phyloP scores from a whole-genome alignment of 2,113 vertebrate genomes.

The Syrmaticus mikado region DNA sequence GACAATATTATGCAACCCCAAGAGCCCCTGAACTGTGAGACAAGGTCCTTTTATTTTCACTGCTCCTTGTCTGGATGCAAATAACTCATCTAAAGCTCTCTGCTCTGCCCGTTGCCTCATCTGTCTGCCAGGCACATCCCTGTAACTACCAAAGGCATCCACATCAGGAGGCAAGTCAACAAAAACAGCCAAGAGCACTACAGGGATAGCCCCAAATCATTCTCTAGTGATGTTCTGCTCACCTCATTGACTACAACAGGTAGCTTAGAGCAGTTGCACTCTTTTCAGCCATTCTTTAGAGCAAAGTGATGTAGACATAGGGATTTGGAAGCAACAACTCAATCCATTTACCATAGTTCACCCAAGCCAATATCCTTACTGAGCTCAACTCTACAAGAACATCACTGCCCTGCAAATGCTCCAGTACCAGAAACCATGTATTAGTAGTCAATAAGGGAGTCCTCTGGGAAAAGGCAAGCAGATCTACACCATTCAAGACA shows the following conservation, averaged over 20 bases:
- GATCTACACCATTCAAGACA: background rate
- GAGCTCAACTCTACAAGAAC: background rate
- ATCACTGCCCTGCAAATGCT: rapidly evolving
- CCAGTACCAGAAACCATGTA: background rate
- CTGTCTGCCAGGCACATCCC: background rate
- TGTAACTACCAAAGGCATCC: background rate
- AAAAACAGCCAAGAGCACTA: background rate
- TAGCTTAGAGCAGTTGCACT: background rate
- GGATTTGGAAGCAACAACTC: rapidly evolving
- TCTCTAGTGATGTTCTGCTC: background rate
- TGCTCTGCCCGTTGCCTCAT: background rate
- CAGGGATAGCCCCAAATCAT: background rate
- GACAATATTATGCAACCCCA: rapidly evolving
- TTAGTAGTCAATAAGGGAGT: background rate
- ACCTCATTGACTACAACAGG: background rate
- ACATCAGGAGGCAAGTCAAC: background rate
- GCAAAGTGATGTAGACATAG: rapidly evolving
- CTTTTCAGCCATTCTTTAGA: background rate
- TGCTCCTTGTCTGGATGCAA: background rate
- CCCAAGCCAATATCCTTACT: background rate
- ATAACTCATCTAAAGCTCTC: background rate
- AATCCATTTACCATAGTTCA: background rate
- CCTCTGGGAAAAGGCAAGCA: background rate
- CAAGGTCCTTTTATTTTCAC: rapidly evolving
- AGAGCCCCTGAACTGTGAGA: background rate